Conservation (phyloP, 1,140 invertebrate species). For the Bombus turneri region DNA sequence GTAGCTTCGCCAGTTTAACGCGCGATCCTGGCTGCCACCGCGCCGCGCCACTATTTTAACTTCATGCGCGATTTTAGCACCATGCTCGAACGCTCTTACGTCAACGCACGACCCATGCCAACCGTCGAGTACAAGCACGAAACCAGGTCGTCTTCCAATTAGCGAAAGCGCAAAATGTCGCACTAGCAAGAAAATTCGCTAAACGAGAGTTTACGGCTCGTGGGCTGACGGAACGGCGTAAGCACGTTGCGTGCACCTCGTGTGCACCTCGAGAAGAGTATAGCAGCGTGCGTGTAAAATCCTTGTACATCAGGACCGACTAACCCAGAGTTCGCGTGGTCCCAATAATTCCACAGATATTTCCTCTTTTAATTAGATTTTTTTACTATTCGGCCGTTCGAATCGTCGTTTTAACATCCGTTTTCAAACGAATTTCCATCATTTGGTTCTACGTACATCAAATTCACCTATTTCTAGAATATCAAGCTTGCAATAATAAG, state of each 20-base stretch:
- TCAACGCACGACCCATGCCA: background rate
- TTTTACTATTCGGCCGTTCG: too few relatives aligned
- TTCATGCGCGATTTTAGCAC: slow-evolving; percentile 20
- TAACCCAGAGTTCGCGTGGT: too few relatives aligned
- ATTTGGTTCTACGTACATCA: too few relatives aligned
- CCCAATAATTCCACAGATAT: too few relatives aligned
- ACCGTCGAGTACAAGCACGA: background rate
- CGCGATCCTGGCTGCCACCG: background rate
- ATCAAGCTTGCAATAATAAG: too few relatives aligned
- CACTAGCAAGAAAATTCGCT: background rate
- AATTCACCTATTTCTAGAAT: too few relatives aligned
- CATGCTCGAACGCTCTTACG: background rate
- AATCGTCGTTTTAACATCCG: too few relatives aligned
- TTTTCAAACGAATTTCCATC: too few relatives aligned
- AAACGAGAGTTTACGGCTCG: background rate
- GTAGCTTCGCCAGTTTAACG: slow-evolving; percentile 11
- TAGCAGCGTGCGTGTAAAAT: background rate
- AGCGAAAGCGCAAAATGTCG: slow-evolving; percentile 3
- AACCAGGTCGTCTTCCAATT: slow-evolving; percentile 20
- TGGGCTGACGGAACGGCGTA: background rate
- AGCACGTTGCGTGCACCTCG: background rate
- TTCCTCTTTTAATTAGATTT: too few relatives aligned
- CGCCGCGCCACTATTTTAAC: background rate
- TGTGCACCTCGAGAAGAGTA: too few relatives aligned
- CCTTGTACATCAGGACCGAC: background rate